Evolutionary conservation across 2,888 invertebrate species (phyloP).

Genomic region (Eilema depressum): DNA sequence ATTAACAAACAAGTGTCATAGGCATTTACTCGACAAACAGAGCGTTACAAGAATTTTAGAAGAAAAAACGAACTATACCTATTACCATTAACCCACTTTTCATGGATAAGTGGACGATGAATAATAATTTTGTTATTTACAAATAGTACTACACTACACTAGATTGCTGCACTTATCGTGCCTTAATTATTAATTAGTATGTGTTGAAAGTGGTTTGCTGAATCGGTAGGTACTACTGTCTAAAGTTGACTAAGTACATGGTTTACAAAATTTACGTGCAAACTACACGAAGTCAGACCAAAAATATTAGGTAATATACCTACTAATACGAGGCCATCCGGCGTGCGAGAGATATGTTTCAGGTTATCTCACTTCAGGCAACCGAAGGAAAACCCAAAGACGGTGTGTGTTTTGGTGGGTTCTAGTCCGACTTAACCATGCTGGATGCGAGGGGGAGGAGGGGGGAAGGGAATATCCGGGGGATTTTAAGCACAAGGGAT

Average conservation of each 20-base stretch:
- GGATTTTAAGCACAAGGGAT: too few species aligned
- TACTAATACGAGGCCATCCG: too few species aligned
- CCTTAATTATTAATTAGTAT: conserved; percentile 22
- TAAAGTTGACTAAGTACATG: neutral
- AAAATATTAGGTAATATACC: too few species aligned
- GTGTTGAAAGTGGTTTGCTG: conserved; percentile 20
- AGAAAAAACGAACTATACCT: conserved; percentile 55
- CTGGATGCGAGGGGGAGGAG: too few species aligned
- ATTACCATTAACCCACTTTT: conserved; percentile 64
- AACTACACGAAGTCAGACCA: too few species aligned
- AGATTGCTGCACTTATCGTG: conserved; percentile 20
- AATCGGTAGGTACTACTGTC: neutral
- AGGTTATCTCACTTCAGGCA: too few species aligned
- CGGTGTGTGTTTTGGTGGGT: too few species aligned
- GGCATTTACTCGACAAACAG: conserved; percentile 51
- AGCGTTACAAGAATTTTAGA: conserved; percentile 59
- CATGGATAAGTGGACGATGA: conserved; percentile 67
- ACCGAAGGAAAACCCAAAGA: too few species aligned
- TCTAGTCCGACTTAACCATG: too few species aligned
- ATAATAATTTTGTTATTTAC: conserved; percentile 55
- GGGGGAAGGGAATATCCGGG: too few species aligned
- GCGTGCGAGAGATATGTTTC: too few species aligned
- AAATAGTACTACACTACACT: conserved; percentile 37
- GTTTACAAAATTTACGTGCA: neutral
- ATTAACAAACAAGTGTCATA: conserved; percentile 22